phyloP scores from a whole-genome alignment of 2,113 vertebrate species.

The Mixornis gularis region DNA sequence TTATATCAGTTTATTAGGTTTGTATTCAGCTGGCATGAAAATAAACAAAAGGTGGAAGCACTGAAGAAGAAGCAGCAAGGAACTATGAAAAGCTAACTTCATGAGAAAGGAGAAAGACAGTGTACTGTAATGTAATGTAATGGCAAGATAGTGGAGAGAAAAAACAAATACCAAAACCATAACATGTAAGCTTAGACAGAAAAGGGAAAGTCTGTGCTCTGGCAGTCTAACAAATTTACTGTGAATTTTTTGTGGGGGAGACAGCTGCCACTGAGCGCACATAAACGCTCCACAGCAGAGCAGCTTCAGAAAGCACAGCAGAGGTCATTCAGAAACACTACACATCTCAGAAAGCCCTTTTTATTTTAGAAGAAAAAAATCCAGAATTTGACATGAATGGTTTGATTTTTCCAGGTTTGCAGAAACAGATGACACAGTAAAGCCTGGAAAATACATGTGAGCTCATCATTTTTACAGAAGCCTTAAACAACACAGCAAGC shows the following conservation, averaged over 20 bases:
- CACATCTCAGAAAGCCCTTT: not conserved
- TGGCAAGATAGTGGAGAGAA: not conserved
- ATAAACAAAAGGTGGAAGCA: not conserved
- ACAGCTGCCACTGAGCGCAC: not conserved
- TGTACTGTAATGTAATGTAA: not conserved
- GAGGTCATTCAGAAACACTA: conserved; percentile 12
- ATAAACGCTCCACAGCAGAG: not conserved
- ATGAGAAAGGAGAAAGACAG: not conserved
- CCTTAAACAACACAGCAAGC: not conserved
- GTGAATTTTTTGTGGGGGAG: not conserved
- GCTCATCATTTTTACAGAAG: not conserved
- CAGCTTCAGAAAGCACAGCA: not conserved
- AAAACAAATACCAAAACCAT: not conserved
- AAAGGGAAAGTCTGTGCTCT: not conserved
- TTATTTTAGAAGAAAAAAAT: conserved; percentile 13
- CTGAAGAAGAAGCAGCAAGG: not conserved
- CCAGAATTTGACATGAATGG: not conserved
- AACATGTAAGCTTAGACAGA: not conserved
- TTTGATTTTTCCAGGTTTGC: conserved; percentile 15
- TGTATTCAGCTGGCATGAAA: not conserved
- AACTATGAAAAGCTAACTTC: not conserved
- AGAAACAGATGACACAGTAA: not conserved
- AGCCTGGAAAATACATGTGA: not conserved
- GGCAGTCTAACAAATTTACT: not conserved
- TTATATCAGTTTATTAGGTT: not conserved